Evolutionary conservation across 2,797 vertebrate genomes (phyloP).

Genomic region (Cossypha polioptera): DNA sequence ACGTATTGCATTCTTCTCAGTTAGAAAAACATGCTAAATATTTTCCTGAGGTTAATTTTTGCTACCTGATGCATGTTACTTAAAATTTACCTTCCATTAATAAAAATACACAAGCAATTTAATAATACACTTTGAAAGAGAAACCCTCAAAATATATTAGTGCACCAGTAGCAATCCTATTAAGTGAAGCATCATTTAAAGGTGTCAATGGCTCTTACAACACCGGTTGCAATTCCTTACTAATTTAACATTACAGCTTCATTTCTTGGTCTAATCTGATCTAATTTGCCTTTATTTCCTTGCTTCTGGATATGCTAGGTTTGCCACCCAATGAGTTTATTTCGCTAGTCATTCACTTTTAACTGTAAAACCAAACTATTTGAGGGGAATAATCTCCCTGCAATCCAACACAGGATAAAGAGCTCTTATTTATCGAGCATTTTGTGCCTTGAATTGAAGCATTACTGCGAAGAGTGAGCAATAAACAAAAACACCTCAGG

Average conservation of each 20-base stretch:
- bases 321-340: constrained; percentile 80
- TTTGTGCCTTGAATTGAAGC: constrained; percentile 82
- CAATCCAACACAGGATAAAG: constrained; percentile 75
- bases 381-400: constrained; percentile 78
- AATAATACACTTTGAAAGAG: constrained; percentile 24
- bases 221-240: constrained; percentile 42
- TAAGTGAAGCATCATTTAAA: constrained; percentile 62
- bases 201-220: constrained; percentile 36
- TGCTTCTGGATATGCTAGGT: constrained; percentile 70
- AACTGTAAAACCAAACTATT: constrained; percentile 81
- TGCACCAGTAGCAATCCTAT: constrained; percentile 32
- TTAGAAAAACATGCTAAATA: not conserved
- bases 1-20: not conserved
- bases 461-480: constrained; percentile 81
- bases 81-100: not conserved
- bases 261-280: constrained; percentile 85
- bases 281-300: constrained; percentile 80
- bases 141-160: constrained; percentile 25
- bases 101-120: constrained; percentile 26
- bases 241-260: constrained; percentile 70
- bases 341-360: constrained; percentile 81
- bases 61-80: not conserved
- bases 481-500: constrained; percentile 87
- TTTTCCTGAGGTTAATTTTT: constrained; percentile 16
- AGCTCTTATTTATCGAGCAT: constrained; percentile 78